Evolutionary conservation across 2,797 vertebrate genomes (phyloP).

Genomic region (Aythya fuligula): DNA sequence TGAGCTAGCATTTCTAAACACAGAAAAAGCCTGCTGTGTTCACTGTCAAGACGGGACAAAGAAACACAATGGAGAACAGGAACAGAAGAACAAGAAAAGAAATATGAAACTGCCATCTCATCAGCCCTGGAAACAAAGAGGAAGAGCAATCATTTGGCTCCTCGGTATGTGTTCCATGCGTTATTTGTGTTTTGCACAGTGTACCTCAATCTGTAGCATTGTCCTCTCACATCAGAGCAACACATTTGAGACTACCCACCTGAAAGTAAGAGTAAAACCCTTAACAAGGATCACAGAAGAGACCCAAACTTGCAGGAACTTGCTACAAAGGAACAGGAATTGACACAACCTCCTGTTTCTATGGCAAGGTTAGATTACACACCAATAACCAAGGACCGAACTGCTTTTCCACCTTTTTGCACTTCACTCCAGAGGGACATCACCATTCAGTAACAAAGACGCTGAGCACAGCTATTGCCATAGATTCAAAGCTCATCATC

Average conservation of each 20-base stretch:
- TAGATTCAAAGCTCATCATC: neutral
- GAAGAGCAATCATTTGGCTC: neutral
- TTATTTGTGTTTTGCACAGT: neutral
- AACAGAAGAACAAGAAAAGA: neutral
- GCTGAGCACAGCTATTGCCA: neutral
- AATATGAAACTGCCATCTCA: neutral
- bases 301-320: neutral
- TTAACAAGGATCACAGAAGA: neutral
- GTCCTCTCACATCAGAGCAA: neutral
- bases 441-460: neutral
- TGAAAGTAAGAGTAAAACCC: neutral
- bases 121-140: neutral
- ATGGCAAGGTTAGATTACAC: neutral
- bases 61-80: neutral
- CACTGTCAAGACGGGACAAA: neutral
- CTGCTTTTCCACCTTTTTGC: neutral
- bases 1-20: neutral
- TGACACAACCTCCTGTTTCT: neutral
- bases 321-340: neutral
- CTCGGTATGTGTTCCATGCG: neutral
- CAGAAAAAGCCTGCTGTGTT: neutral
- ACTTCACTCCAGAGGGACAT: neutral
- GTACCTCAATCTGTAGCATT: neutral
- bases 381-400: neutral
- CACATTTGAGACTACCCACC: neutral